Evolutionary conservation across 2,888 invertebrate genomes (phyloP).

Genomic region (Platerodrilus igneus): DNA sequence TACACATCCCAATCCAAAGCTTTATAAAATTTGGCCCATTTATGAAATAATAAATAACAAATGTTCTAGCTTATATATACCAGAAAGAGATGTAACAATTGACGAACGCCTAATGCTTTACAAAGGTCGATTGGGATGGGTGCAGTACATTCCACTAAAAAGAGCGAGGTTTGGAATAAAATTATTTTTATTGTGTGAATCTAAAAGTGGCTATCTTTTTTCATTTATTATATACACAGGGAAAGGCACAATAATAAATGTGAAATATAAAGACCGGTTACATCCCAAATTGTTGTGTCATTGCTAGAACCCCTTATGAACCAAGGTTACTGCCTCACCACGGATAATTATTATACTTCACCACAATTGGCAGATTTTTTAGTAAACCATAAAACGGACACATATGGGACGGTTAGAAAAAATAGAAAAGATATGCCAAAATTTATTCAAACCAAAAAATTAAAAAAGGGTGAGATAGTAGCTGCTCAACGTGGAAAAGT

Average conservation of each 20-base stretch:
- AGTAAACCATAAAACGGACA: no score
- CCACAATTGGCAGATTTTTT: no score
- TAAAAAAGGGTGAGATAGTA: no score
- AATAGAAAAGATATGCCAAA: no score
- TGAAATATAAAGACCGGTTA: constrained; percentile 12
- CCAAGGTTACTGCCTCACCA: no score
- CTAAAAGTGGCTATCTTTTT: constrained; percentile 32
- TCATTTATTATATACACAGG: constrained; percentile 32
- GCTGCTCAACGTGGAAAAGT: no score
- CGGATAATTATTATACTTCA: no score
- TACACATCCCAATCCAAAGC: constrained; percentile 21
- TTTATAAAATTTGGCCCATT: constrained; percentile 25
- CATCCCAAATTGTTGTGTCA: constrained; percentile 12
- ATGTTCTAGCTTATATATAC: constrained; percentile 13
- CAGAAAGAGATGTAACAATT: constrained; percentile 27
- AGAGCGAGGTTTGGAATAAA: constrained; percentile 35
- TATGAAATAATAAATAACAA: constrained; percentile 13
- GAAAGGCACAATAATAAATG: constrained; percentile 13
- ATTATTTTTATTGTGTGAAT: constrained; percentile 35
- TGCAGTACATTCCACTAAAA: constrained; percentile 36
- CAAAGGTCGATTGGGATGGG: constrained; percentile 35
- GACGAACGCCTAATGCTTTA: constrained; percentile 34
- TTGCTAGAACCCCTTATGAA: constrained; percentile 9
- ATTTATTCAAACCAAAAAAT: no score
- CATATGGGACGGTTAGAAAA: no score